These are phyloP conservation scores for Trachelipus rathkii DNA, from an alignment of 1,140 invertebrate genomes.

Conservation along the genomic window DNA sequence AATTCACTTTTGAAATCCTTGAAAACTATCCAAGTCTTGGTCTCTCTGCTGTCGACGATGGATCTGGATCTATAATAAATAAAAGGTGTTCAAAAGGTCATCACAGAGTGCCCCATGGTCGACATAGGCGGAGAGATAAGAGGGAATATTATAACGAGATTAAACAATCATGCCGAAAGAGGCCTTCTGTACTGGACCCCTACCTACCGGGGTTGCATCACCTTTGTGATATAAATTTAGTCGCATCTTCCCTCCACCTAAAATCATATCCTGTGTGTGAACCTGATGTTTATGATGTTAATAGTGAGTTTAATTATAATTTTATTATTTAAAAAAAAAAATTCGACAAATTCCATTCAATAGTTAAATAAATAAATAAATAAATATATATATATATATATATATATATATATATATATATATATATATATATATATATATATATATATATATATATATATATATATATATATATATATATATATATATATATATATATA, in stretches of 20 bases:
- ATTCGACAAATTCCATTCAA: too few relatives aligned
- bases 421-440: too few relatives aligned
- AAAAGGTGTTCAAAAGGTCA: slow-evolving; percentile 31
- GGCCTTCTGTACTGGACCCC: slow-evolving; percentile 38
- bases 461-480: too few relatives aligned
- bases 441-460: too few relatives aligned
- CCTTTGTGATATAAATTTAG: slow-evolving; percentile 40
- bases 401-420: too few relatives aligned
- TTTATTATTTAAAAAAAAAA: too few relatives aligned
- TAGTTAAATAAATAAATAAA: too few relatives aligned
- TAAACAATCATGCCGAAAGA: slow-evolving; percentile 24
- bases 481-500: too few relatives aligned
- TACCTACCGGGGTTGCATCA: slow-evolving; percentile 42
- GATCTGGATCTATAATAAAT: slow-evolving; percentile 44
- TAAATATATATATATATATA: too few relatives aligned
- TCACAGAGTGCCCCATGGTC: slow-evolving; percentile 20
- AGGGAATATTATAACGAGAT: slow-evolving; percentile 22
- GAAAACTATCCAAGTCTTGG: slow-evolving; percentile 43
- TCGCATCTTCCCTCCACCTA: slow-evolving; percentile 42
- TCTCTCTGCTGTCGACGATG: slow-evolving; percentile 41
- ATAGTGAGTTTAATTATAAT: slow-evolving; percentile 30
- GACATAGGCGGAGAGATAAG: slow-evolving; percentile 24
- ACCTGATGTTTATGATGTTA: slow-evolving; percentile 42
- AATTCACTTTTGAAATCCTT: slow-evolving; percentile 44
- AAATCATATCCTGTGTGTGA: slow-evolving; percentile 44